These are phyloP conservation scores for Xenopus petersii DNA, from an alignment of 2,797 vertebrate species.

Conservation along the genomic window DNA sequence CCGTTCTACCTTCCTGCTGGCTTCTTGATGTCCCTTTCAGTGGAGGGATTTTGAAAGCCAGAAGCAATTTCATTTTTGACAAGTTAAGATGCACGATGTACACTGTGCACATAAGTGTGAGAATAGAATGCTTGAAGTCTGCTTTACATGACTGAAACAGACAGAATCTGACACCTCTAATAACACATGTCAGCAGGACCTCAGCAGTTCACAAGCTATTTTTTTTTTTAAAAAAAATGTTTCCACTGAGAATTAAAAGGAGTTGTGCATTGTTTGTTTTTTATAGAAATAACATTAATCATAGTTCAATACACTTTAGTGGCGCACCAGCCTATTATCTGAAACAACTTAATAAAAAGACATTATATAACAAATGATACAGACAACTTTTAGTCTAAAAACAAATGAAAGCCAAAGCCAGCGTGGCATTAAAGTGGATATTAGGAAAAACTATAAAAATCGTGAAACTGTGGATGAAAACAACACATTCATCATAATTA, in stretches of 20 bases:
- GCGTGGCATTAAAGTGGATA: too few species aligned
- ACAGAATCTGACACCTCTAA: constrained; percentile 45
- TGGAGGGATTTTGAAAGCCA: constrained; percentile 38
- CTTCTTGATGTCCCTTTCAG: constrained; percentile 32
- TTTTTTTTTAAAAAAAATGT: constrained; percentile 7
- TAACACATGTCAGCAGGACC: constrained; percentile 41
- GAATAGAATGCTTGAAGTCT: constrained; percentile 41
- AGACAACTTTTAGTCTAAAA: too few species aligned
- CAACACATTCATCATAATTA: too few species aligned
- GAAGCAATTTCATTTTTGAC: constrained; percentile 44
- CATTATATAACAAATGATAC: too few species aligned
- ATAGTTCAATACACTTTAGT: constrained; percentile 10
- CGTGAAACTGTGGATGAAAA: too few species aligned
- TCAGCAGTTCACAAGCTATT: constrained; percentile 15
- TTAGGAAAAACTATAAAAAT: too few species aligned
- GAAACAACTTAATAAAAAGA: too few species aligned
- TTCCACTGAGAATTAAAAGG: constrained; percentile 16
- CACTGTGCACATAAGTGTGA: constrained; percentile 38
- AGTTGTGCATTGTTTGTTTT: not conserved
- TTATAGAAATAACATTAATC: not conserved
- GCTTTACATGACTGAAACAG: constrained; percentile 43
- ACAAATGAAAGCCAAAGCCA: too few species aligned
- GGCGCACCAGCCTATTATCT: too few species aligned
- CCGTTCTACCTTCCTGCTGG: constrained; percentile 11
- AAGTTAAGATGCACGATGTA: constrained; percentile 41